Evolutionary conservation across 2,888 invertebrate species (phyloP), one percentile per base, ranked within the genome.

Genomic region (Chloroclysta siterata): DNA sequence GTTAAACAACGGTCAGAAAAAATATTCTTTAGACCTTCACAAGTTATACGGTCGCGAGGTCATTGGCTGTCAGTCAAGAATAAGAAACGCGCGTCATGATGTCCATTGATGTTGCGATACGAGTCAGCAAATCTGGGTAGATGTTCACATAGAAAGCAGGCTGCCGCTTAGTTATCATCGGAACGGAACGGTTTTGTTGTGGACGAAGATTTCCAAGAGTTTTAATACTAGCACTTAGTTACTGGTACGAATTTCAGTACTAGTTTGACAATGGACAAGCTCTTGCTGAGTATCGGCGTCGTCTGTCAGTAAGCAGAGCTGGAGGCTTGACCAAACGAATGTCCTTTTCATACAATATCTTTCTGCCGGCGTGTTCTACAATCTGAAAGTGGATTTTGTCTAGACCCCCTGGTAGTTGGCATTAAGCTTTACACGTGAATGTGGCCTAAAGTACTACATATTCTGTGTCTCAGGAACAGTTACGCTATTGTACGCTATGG

Each of bases 31-130:
- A 70, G 79, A 78, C 80, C 79, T 85, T 79, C 79, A 76, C 73
- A 76, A 73, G 77, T 72, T 76, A 77, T 76, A 73, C 56, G 65
- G 67, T 69, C 55, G 66, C 80, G 85, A 85, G 88, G 88, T 86
- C 61, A 54, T 61, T 61, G 65, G 50, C 86, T 85, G 86, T 78
- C 83, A 78, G 78, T 81, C 73, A 75, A 79, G 69, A 82, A 79
- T 72, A 75, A 79, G 69, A 82, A 79, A 57, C 54, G 54, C 61
- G 41, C 59, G 87, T 88, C 87, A 89, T 85, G 85, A 77, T 81
- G 78, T 76, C 79, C 82, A 87, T 84, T 84, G 88, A 88, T 83
- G 62, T 53, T 56, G 48, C 46, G 59, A 66, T 62, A 66, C 62
- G 53, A 57, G 55, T 63, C 60, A 60, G 63, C 55, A 58, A 58